These are phyloP conservation scores for Monochamus saltuarius DNA, from an alignment of 1,140 invertebrate species.

Conservation along the genomic window DNA sequence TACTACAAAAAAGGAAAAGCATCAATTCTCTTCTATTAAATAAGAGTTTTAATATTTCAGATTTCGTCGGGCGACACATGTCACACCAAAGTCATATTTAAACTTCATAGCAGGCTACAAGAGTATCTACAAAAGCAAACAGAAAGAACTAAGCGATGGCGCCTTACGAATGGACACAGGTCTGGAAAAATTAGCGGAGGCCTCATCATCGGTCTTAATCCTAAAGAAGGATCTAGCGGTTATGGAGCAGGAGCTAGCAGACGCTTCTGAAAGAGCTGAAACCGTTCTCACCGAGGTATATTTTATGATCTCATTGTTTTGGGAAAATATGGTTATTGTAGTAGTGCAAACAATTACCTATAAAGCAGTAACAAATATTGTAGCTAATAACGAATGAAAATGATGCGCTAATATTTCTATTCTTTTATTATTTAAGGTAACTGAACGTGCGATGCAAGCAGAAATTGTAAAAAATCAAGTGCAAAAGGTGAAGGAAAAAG, in stretches of 20 bases:
- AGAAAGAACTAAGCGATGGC: slow-evolving; percentile 84
- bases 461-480: slow-evolving; percentile 95
- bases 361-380: no score
- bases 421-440: slow-evolving; percentile 62
- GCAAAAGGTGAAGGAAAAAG: slow-evolving; percentile 93
- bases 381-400: no score
- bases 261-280: slow-evolving; percentile 87
- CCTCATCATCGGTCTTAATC: slow-evolving; percentile 86
- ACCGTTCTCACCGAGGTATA: slow-evolving; percentile 79
- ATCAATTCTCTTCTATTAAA: not conserved
- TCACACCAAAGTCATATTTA: slow-evolving; percentile 95
- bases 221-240: slow-evolving; percentile 89
- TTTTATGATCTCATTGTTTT: not conserved
- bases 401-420: no score
- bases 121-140: slow-evolving; percentile 86
- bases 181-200: slow-evolving; percentile 90
- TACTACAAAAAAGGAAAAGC: not conserved
- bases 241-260: slow-evolving; percentile 90
- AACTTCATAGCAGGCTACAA: slow-evolving; percentile 96
- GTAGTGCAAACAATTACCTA: no score
- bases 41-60: slow-evolving; percentile 45
- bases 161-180: slow-evolving; percentile 93
- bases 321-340: no score
- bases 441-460: slow-evolving; percentile 88
- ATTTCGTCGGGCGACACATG: slow-evolving; percentile 90